Evolutionary conservation across 2,888 invertebrate genomes (phyloP), one percentile per base, ranked within the genome.

Genomic region (Nycteola revayana): DNA sequence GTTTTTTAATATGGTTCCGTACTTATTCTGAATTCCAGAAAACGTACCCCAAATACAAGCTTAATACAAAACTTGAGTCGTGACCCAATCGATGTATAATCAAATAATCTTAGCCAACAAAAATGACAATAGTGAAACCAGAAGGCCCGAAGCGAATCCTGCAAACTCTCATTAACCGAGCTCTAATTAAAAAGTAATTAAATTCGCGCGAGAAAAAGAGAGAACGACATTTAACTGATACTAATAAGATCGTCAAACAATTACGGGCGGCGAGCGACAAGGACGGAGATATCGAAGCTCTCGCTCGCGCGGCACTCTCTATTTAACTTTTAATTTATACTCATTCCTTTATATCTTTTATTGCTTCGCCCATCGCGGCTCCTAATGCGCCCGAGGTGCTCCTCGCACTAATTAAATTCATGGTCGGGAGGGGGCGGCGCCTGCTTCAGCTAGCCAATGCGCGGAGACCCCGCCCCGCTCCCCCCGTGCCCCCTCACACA

Each of bases 261-360:
- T 88, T 88, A 88, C 83, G 81, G 66, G 74, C 70, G 80, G 76
- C 76, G 75, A 42, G 51, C 32, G 64, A 43, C 52, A 39, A 60
- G 43, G 69, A 64, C 63, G 49, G 71, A 60, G 60, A 60, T 21
- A 21, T 21, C 21, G 32, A 40, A 53, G 41, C 54, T 75, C 74
- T 66, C 77, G 37, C 69, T 77, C 71, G 36, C 63, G 40, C 79
- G 44, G 69, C 53, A 59, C 67, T 83, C 83, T 84, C 87, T 88
- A 86, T 88, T 88, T 88, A 88, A 88, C 87, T 88, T 87, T 88
- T 88, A 87, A 88, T 88, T 88, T 88, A 88, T 88, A 87, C 87
- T 88, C 87, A 88, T 88, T 87, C 87, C 88, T 88, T 88, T 88
- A 88, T 88, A 88, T 87, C 87, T 88, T 88, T 88, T 88, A 88